Conservation (phyloP, 2,797 vertebrate species). For the Bradypodion ventrale region DNA sequence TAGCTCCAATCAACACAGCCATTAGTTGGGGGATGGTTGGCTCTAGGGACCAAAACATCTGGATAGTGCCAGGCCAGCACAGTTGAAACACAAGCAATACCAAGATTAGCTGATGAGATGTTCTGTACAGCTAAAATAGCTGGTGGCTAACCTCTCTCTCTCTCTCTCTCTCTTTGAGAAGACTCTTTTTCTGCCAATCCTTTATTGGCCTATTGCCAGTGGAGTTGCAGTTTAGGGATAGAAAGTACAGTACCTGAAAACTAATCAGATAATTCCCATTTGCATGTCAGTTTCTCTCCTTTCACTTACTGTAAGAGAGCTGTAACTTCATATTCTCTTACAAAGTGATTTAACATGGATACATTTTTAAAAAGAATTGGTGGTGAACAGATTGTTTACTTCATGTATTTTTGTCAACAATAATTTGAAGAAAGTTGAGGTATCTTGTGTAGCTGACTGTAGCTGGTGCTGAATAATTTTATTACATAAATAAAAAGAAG, state of each 20-base stretch:
- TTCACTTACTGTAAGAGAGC: not conserved
- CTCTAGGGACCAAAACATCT: not conserved
- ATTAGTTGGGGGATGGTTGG: not conserved
- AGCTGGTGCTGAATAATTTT: conserved; percentile 9
- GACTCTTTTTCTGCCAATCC: not conserved
- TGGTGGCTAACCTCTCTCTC: too few species aligned
- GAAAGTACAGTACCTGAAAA: accelerated
- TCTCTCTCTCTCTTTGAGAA: not conserved
- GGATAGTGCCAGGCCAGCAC: not conserved
- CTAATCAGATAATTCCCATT: not conserved
- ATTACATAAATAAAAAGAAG: not conserved
- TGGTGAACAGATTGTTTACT: not conserved
- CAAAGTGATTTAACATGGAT: not conserved
- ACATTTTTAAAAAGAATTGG: not conserved
- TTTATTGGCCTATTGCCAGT: too few species aligned
- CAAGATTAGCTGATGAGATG: too few species aligned
- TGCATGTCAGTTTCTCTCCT: not conserved
- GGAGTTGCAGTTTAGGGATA: too few species aligned
- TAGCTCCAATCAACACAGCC: not conserved
- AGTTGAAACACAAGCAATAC: not conserved
- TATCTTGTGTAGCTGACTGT: not conserved
- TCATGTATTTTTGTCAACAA: not conserved
- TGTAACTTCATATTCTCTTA: not conserved
- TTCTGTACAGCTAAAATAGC: too few species aligned
- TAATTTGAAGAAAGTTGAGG: not conserved